Conservation (phyloP, 2,113 vertebrate genomes). For the Perca schrenkii region DNA sequence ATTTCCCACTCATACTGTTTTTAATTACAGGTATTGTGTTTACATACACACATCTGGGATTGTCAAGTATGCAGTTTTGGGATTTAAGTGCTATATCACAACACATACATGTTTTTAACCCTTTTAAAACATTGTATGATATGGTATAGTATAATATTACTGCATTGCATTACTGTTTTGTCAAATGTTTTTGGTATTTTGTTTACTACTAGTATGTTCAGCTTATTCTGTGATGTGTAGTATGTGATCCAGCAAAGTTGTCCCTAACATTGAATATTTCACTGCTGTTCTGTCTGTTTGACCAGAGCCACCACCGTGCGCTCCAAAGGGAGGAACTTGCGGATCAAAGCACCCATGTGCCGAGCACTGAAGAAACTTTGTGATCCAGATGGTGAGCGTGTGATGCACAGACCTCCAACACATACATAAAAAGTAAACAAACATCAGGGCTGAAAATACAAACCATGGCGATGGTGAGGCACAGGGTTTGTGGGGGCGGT, state of each 20-base stretch:
- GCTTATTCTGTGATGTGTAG: not conserved
- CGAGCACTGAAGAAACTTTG: conserved; percentile 97
- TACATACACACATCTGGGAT: not conserved
- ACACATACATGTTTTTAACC: not conserved
- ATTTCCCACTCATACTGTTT: not conserved
- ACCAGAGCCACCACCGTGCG: conserved; percentile 95
- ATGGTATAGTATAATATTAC: not conserved
- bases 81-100: not conserved
- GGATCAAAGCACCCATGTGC: conserved; percentile 99
- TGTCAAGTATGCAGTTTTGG: not conserved
- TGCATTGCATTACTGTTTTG: not conserved
- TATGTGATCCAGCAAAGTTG: not conserved
- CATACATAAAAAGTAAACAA: conserved; percentile 30
- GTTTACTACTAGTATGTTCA: not conserved
- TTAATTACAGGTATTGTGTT: not conserved
- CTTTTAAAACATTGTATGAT: not conserved
- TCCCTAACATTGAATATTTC: not conserved
- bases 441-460: conserved; percentile 22
- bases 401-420: not conserved
- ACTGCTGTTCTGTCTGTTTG: conserved; percentile 29
- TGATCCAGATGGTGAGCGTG: conserved; percentile 93
- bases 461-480: conserved; percentile 2
- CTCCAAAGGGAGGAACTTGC: conserved; percentile 96
- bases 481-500: conserved; percentile 42
- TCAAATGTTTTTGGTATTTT: not conserved